A percentile compares a stretch with the other conserved stretches of the same genome.
These are phyloP conservation scores for Podotricha telesiphe DNA, from an alignment of 2,888 invertebrate genomes.

Conservation along the genomic window DNA sequence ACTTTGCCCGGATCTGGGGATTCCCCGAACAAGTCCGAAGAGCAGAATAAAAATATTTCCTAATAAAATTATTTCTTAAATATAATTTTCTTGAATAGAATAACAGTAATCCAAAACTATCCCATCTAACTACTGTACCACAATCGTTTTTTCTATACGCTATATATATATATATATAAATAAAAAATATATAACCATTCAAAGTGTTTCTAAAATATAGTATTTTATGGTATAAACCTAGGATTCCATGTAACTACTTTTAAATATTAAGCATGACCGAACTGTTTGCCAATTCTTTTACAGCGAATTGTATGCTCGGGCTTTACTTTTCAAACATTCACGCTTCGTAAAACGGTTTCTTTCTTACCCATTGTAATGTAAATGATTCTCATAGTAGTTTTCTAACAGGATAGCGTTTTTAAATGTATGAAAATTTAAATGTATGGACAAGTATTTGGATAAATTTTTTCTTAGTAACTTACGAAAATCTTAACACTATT, in stretches of 20 bases:
- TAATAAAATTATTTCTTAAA: no score
- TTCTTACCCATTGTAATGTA: constrained; percentile 33
- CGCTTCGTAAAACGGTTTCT: constrained; percentile 27
- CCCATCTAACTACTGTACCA: no score
- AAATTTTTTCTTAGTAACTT: no score
- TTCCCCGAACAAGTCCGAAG: no score
- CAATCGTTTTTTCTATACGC: no score
- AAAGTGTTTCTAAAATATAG: background rate
- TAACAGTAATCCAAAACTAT: no score
- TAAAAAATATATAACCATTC: background rate
- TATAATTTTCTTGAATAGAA: no score
- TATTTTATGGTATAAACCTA: background rate
- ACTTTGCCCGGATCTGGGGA: no score
- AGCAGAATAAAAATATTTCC: no score
- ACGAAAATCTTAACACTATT: no score
- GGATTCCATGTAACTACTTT: constrained; percentile 5
- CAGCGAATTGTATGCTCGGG: constrained; percentile 22
- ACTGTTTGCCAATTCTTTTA: constrained; percentile 28
- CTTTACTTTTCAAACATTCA: constrained; percentile 32
- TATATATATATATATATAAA: background rate
- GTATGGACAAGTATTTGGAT: background rate
- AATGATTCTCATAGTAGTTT: constrained; percentile 27
- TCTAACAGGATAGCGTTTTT: background rate
- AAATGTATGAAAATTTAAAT: constrained; percentile 7
- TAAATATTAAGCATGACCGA: constrained; percentile 31